Percentiles rank a stretch among this genome's conserved stretches.
Conservation (phyloP, 2,113 vertebrate genomes). For the Lanius collurio region DNA sequence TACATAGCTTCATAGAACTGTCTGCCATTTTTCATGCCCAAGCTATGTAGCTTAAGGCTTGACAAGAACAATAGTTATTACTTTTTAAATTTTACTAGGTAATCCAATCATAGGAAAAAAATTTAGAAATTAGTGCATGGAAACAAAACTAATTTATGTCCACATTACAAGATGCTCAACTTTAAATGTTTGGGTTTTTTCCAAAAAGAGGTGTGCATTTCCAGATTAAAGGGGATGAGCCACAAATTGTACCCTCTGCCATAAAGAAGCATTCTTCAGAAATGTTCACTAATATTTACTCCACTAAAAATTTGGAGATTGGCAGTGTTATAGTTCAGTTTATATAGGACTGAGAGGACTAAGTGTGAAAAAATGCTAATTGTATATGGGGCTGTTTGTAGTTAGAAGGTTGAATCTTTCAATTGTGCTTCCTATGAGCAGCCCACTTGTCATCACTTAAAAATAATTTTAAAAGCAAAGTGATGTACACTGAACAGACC, state of each 20-base stretch:
- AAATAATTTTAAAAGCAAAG: neutral
- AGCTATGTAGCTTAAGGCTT: neutral
- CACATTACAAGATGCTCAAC: neutral
- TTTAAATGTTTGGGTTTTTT: neutral
- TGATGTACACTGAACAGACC: neutral
- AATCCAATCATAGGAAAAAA: neutral
- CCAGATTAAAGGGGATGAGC: neutral
- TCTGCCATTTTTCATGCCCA: neutral
- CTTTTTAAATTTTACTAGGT: neutral
- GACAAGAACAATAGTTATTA: neutral
- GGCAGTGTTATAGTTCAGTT: neutral
- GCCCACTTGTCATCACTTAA: neutral
- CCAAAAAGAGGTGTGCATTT: neutral
- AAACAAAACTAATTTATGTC: neutral
- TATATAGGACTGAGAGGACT: neutral
- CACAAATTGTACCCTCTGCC: neutral
- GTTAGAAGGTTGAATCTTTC: neutral
- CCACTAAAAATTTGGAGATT: neutral
- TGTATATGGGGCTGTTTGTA: neutral
- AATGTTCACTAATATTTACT: neutral
- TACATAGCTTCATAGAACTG: neutral
- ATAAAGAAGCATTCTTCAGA: neutral
- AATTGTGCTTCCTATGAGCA: neutral
- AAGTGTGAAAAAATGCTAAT: neutral
- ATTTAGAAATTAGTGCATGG: neutral